Evolutionary conservation across 1,140 invertebrate genomes (phyloP), one percentile per base, ranked within the genome.

Genomic region (Prorops nasuta): DNA sequence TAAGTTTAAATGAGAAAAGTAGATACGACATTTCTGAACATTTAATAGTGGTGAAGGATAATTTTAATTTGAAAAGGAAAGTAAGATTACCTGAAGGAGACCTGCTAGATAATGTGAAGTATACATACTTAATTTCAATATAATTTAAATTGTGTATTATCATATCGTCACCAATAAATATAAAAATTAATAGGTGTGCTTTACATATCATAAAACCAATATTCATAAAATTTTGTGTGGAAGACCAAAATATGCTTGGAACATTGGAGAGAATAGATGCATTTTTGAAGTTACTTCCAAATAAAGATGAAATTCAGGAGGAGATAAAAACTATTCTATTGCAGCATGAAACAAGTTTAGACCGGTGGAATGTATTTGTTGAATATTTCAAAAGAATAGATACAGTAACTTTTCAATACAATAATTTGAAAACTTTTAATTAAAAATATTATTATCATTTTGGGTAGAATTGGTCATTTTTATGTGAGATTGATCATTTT

Each of bases 1-100:
- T 31, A 20, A 55, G n/a, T n/a, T n/a, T 72, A 36, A 66, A 61
- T 8, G 51, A 51, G 32, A 44, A 56, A 44, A 58, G 47, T 37
- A 53, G 71, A 44, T 49, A 6, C 10, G 4, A 28, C 4, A 28
- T 28, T 6, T 28, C 10, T 4, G 4, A 28, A 28, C 10, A 28
- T 10, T 28, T 28, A 28, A 4, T 6, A 28, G 4, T 28, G 10
- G 24, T n/a, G n/a, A n/a, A n/a, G n/a, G n/a, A n/a, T n/a, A n/a
- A n/a, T n/a, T n/a, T 28, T 10, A 28, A 10, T 28, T 10, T 10
- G 4, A 4, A 28, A 28, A 28, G 24, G 10, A 10, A 28, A 6
- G 24, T 10, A 4, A 28, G 10, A 28, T 4, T 28, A 28, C 24
- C 4, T 6, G 10, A 28, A 6, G 10, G 10, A 4, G 10, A 10